Conservation (phyloP, 2,113 vertebrate species). For the Seriola aureovittata region DNA sequence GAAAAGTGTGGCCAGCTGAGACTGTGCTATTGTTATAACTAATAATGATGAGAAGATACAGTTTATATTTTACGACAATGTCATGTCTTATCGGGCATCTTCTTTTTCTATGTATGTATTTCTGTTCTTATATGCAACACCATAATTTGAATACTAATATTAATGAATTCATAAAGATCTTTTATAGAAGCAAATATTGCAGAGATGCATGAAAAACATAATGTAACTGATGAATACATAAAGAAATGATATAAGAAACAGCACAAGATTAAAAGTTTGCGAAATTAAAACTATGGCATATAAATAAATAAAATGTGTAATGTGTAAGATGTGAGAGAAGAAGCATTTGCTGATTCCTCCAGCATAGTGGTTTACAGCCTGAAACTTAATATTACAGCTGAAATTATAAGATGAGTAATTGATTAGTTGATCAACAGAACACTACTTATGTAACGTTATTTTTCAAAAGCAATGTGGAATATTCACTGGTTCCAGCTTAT, state of each 20-base stretch:
- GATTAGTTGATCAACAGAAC: not conserved
- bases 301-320: too few species aligned
- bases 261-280: not conserved
- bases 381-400: not conserved
- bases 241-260: not conserved
- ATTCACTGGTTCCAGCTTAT: not conserved
- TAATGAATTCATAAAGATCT: not conserved
- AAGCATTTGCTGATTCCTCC: too few species aligned
- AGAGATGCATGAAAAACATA: not conserved
- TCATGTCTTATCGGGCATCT: not conserved
- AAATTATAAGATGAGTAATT: not conserved
- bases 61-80: not conserved
- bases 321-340: too few species aligned
- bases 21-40: not conserved
- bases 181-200: too few species aligned
- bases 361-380: not conserved
- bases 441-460: not conserved
- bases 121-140: too few species aligned
- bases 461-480: not conserved
- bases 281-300: not conserved
- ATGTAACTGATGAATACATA: not conserved
- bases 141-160: not conserved
- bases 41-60: not conserved
- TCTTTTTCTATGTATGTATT: too few species aligned
- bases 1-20: not conserved